Base-by-base conservation (phyloP, 2,888 invertebrate species). In the Aradus depressus region DNA sequence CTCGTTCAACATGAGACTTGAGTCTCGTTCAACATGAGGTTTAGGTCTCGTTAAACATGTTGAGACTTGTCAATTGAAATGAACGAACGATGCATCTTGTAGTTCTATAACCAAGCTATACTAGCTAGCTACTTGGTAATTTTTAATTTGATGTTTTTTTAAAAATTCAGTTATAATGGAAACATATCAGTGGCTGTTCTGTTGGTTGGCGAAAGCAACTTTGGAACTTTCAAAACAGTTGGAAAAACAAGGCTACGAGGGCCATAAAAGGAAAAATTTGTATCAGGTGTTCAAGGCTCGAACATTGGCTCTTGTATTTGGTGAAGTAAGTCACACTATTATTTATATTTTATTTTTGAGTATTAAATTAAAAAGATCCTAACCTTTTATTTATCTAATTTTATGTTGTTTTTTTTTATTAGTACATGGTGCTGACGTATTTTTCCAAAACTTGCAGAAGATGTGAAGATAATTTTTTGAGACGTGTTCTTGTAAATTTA, bases 131-230 rank as follows among this genome's bases (percentile, higher is more conserved):
- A n/a, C n/a, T n/a, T n/a, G n/a, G n/a, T n/a, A n/a, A n/a, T 35
- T 16, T 37, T 22, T 4, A 32, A 34, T 12, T 28, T 21, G 19
- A 44, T 53, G 2, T 18, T 31, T 44, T 41, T 68, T 38, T 49
- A 62, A 25, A 41, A 60, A 70, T 76, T 22, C 70, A 86, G 85
- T 83, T 66, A 75, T 84, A 54, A 71, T 74, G 28, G 71, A 74
- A 38, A 76, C 81, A 22, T 91, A 86, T 68, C 79, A 84, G 66
- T 93, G 91, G 90, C 72, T 93, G 19, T 73, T 91, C 39, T 81
- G 84, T 59, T 84, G 84, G 72, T 70, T 92, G 4, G 68, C 87
- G n/a, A 71, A 77, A 52, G 74, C 80, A 55, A 86, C 86, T 0
- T 72, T 79, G 53, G 68, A 71, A 25, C 75, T 77, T 64, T 76